phyloP scores from a whole-genome alignment of 1,140 invertebrate species.

The Contarinia nasturtii region DNA sequence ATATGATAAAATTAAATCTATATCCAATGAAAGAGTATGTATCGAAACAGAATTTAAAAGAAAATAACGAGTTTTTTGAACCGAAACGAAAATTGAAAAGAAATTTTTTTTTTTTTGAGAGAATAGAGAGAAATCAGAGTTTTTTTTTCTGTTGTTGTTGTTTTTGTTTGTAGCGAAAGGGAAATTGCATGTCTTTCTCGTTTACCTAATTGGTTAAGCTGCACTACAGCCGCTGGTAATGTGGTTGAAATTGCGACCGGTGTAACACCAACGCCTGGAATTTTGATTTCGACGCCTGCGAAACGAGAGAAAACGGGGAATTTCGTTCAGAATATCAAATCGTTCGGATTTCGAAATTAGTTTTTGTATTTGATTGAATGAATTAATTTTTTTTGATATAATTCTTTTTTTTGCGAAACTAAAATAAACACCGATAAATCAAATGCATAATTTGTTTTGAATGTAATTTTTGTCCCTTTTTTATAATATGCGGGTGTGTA shows the following conservation, averaged over 20 bases:
- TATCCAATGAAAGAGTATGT: no score
- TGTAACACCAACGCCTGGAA: slow-evolving; percentile 36
- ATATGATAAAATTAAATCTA: no score
- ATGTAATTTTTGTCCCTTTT: no score
- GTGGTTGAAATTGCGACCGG: slow-evolving; percentile 39
- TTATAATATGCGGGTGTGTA: no score
- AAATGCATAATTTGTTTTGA: background rate
- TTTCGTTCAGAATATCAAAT: background rate
- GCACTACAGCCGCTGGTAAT: slow-evolving; percentile 36
- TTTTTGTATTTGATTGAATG: background rate
- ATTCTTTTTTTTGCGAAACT: background rate
- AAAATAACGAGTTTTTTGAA: no score
- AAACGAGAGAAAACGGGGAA: slow-evolving; percentile 7
- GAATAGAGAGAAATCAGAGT: no score
- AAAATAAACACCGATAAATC: background rate
- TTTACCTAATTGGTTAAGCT: slow-evolving; percentile 33
- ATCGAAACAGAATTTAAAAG: no score
- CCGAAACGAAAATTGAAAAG: no score
- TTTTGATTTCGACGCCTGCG: slow-evolving; percentile 35
- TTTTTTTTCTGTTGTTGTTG: no score
- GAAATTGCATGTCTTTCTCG: background rate
- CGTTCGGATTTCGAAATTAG: background rate
- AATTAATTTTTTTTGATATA: background rate
- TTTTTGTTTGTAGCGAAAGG: no score
- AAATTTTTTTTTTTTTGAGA: no score